Percentiles rank a stretch among this genome's conserved stretches.
Evolutionary conservation across 1,140 invertebrate genomes (phyloP).

Genomic region (Oncopodura yosiiana): DNA sequence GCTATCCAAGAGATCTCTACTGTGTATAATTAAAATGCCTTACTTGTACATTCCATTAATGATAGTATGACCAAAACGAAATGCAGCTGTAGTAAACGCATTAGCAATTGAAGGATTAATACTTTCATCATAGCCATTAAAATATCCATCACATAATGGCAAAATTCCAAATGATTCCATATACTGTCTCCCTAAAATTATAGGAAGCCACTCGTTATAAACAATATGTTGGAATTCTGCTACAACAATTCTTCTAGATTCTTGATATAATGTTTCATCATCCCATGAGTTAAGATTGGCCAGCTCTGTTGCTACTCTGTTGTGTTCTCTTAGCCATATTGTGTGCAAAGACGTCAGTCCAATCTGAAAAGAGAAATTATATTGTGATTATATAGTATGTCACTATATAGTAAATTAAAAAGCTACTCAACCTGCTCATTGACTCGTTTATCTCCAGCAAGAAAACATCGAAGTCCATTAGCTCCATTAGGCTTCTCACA

Average conservation of each 20-base stretch:
- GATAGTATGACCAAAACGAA: constrained; percentile 75
- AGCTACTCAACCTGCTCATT: constrained; percentile 27
- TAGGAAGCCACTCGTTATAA: constrained; percentile 56
- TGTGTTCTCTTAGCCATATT: constrained; percentile 46
- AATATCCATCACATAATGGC: constrained; percentile 44
- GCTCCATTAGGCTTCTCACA: constrained; percentile 1
- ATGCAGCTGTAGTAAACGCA: constrained; percentile 75
- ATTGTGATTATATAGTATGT: constrained; percentile 34
- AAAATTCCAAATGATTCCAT: constrained; percentile 32
- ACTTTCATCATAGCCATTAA: constrained; percentile 73
- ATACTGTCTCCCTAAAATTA: constrained; percentile 39
- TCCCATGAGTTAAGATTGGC: constrained; percentile 43
- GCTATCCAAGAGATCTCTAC: background rate
- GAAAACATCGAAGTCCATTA: constrained; percentile 20
- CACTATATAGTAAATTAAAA: constrained; percentile 10
- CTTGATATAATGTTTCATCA: constrained; percentile 48
- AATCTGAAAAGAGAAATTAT: too few species aligned
- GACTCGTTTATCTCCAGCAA: constrained; percentile 31
- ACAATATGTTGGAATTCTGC: constrained; percentile 53
- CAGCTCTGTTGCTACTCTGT: constrained; percentile 43
- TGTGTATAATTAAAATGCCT: constrained; percentile 37
- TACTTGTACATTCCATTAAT: constrained; percentile 68
- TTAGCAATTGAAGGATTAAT: constrained; percentile 71
- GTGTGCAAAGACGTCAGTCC: constrained; percentile 49
- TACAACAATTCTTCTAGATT: constrained; percentile 43